These are phyloP conservation scores for Zapus hudsonius DNA, from an alignment of 2,113 vertebrate genomes.

Conservation along the genomic window DNA sequence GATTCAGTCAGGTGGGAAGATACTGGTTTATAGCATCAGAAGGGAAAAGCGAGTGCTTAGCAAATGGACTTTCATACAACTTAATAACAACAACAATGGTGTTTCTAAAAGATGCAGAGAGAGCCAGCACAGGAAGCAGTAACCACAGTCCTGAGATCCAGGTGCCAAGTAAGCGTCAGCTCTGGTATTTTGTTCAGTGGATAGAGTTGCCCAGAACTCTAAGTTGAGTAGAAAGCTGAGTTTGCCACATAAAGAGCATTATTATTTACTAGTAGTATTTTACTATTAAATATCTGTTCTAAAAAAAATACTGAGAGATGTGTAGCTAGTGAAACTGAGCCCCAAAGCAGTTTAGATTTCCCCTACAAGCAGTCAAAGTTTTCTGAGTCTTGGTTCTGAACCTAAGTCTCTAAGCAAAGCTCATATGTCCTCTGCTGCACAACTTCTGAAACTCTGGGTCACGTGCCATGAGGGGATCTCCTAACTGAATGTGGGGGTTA, in stretches of 20 bases:
- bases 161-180: neutral
- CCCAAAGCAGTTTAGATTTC: neutral
- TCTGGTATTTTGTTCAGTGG: neutral
- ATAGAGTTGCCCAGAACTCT: neutral
- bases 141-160: neutral
- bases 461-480: neutral
- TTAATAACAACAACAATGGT: neutral
- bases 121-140: neutral
- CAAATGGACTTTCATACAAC: neutral
- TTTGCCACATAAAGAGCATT: neutral
- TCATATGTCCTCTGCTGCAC: neutral
- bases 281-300: constrained; percentile 3
- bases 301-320: neutral
- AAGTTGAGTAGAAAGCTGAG: neutral
- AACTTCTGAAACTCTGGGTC: neutral
- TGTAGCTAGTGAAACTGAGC: constrained; percentile 1
- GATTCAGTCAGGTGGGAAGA: neutral
- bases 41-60: neutral
- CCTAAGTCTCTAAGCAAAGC: neutral
- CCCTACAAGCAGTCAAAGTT: neutral
- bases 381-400: neutral
- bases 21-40: neutral
- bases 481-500: neutral
- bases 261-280: neutral
- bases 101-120: neutral